Evolutionary conservation across 2,113 vertebrate species (phyloP).

Genomic region (Mionectes macconnelli): DNA sequence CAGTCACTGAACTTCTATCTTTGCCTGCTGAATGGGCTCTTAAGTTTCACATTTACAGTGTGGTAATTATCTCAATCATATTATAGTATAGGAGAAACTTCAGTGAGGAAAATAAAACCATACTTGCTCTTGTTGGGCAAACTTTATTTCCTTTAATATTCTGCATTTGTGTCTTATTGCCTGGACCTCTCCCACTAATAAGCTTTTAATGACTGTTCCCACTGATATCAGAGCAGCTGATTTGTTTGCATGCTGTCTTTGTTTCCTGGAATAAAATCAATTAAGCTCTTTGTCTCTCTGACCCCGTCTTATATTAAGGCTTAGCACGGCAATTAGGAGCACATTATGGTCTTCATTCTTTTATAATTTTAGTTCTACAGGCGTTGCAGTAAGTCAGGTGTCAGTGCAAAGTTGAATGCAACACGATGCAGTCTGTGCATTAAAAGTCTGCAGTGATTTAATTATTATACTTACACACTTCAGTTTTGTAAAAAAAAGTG

Average conservation of each 20-base stretch:
- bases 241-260: background rate
- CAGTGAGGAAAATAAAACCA: background rate
- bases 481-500: background rate
- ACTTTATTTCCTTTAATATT: background rate
- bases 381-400: background rate
- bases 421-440: background rate
- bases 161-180: slow-evolving; percentile 12
- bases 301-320: slow-evolving; percentile 2
- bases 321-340: slow-evolving; percentile 19
- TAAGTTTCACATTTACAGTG: background rate
- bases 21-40: background rate
- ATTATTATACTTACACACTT: slow-evolving; percentile 5
- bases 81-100: background rate
- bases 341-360: background rate
- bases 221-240: background rate
- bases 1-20: background rate
- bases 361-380: background rate
- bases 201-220: slow-evolving; percentile 59
- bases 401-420: background rate
- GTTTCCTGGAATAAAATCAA: slow-evolving; percentile 50
- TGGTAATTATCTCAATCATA: background rate
- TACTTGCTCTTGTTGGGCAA: background rate
- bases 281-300: slow-evolving; percentile 45
- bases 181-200: slow-evolving; percentile 37
- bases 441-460: background rate